Percentiles rank a stretch among this genome's conserved stretches.
Evolutionary conservation across 2,113 vertebrate genomes (phyloP).

Genomic region (Clarias macrocephalus): DNA sequence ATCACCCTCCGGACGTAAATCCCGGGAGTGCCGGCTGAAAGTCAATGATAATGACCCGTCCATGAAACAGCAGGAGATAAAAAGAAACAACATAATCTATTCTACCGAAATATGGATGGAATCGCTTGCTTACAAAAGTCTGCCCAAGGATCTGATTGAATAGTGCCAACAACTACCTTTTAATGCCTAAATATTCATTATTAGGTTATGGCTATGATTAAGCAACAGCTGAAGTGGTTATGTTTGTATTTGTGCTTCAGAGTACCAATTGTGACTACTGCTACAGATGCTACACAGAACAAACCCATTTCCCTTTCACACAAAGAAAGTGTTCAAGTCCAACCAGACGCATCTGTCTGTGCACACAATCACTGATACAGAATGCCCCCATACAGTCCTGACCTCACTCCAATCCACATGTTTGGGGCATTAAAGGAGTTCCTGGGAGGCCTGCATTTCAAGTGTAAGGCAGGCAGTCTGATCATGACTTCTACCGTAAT

Average conservation of each 20-base stretch:
- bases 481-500: too few relatives aligned
- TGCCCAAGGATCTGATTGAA: neutral
- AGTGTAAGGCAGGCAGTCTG: too few relatives aligned
- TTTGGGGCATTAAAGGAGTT: too few relatives aligned
- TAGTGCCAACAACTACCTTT: neutral
- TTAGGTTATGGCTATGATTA: neutral
- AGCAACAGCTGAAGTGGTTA: neutral
- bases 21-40: neutral
- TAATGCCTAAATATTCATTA: neutral
- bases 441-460: too few relatives aligned
- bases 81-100: neutral
- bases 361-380: too few relatives aligned
- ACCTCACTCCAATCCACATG: too few relatives aligned
- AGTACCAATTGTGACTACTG: neutral
- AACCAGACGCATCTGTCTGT: too few relatives aligned
- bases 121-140: neutral
- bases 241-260: neutral
- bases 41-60: neutral
- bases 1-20: neutral
- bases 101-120: neutral
- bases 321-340: too few relatives aligned
- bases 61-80: neutral
- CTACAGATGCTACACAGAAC: neutral
- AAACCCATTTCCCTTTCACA: neutral
- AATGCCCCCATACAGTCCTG: too few relatives aligned